Evolutionary conservation across 2,888 invertebrate genomes (phyloP), one percentile per base, ranked within the genome.

Genomic region (Leucophenga maculata): DNA sequence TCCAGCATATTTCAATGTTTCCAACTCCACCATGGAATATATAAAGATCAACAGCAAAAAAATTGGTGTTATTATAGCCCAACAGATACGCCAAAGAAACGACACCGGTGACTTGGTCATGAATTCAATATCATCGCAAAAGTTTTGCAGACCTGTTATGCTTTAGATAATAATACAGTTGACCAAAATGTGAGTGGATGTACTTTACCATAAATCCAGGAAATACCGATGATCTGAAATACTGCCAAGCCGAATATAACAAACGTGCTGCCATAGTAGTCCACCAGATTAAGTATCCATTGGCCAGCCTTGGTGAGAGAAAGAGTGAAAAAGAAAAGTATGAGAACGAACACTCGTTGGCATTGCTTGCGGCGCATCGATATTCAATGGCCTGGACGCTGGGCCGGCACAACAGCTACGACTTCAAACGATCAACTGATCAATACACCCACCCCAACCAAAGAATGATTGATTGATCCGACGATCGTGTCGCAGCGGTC

Each of bases 21-120:
- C 89, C 71, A 92, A 91, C n/a, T n/a, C n/a, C n/a, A n/a, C n/a
- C n/a, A n/a, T n/a, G n/a, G n/a, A n/a, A n/a, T n/a, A n/a, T n/a
- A n/a, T n/a, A n/a, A n/a, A n/a, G n/a, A n/a, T n/a, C n/a, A 0
- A 91, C 91, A 0, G 89, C 85, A 44, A 94, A 87, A 6, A 94
- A 94, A 84, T 94, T 95, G 96, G 96, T 1, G 94, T 94, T 57
- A 95, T 86, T 9, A 94, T 60, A 0, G 91, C 91, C 96, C 96
- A 96, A 76, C 94, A 95, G 50, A 93, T 76, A 72, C 94, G 91
- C 95, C 95, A 96, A 85, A 95, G 96, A 46, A 92, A 78, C 1
- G 93, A 90, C 0, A 93, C 91, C 85, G 92, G 92, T 39, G 90
- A 90, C 20, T 92, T 92, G 77, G 94, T 87, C 96, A 96, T 96